Evolutionary conservation across 2,888 invertebrate genomes (phyloP), one percentile per base, ranked within the genome.

Genomic region (Argyresthia albistria): DNA sequence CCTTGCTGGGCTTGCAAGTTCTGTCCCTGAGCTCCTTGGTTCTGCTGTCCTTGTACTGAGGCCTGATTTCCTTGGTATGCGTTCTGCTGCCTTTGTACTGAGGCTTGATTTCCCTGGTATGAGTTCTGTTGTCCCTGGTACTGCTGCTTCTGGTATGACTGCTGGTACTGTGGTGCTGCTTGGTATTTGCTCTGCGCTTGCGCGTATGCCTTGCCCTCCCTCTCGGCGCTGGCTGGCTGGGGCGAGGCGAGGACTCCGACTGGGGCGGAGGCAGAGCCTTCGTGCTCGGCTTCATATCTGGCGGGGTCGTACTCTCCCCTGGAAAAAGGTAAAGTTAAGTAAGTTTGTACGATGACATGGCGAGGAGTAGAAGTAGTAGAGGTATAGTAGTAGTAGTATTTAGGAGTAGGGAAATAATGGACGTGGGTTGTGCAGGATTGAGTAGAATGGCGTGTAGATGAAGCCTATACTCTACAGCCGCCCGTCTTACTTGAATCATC

Each of bases 191-290:
- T 37, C 39, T 49, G 49, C n/a, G 47, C 47, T 7, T 12, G 14
- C 9, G 15, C 25, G 37, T 37, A 49, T 8, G 49, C 49, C 15
- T 49, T 49, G 25, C 49, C 49, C 9, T 49, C 37, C 8, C 49
- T n/a, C 14, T 6, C 14, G 9, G 47, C n/a, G 47, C 35, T 12
- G 47, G 43, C 48, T 46, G 45, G 11, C 14, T 39, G n/a, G 51
- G 48, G 11, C 35, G 35, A 25, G 51, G 51, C 12, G 48, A 43
- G 8, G 39, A 39, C 11, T 8, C 9, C 8, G 7, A 14, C 39
- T 35, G 52, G 8, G 46, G 8, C 49, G 8, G 53, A 46, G 49
- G 54, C 43, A 16, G 53, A 9, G 47, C 46, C 50, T 57, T 55
- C 43, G 53, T 47, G 49, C 11, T 45, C 35, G 35, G 50, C 42